A percentile compares a stretch with the other conserved stretches of the same genome.
These are phyloP conservation scores for Homalodisca vitripennis DNA, from an alignment of 1,140 invertebrate species.

Conservation along the genomic window DNA sequence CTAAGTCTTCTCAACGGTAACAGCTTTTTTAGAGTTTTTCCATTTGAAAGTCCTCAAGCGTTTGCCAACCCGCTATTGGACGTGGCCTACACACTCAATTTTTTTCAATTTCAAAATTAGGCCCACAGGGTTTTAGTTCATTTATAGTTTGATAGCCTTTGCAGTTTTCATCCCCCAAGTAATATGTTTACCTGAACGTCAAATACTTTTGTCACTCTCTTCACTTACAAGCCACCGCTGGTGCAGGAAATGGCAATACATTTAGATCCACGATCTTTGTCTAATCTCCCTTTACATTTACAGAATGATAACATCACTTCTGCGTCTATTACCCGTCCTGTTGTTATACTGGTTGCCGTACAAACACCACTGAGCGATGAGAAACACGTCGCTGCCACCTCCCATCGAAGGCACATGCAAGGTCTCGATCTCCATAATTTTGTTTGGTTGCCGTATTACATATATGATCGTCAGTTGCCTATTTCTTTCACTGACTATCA, in stretches of 20 bases:
- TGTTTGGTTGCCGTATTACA: constrained; percentile 14
- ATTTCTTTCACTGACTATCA: no score
- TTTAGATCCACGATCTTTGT: constrained; percentile 24
- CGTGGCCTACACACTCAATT: constrained; percentile 40
- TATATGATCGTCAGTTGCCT: no score
- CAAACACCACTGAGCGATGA: constrained; percentile 6
- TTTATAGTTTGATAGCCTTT: constrained; percentile 32
- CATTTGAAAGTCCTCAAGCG: constrained; percentile 3
- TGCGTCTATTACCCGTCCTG: not conserved
- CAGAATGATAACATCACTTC: constrained; percentile 11
- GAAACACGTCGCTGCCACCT: constrained; percentile 23
- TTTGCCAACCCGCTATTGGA: constrained; percentile 42
- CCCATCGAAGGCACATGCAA: constrained; percentile 25
- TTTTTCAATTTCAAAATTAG: constrained; percentile 39
- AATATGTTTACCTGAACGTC: constrained; percentile 35
- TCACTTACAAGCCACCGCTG: constrained; percentile 39
- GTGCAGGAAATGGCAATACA: constrained; percentile 38
- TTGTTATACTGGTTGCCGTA: not conserved
- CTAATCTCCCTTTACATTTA: not conserved
- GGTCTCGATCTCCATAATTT: constrained; percentile 23
- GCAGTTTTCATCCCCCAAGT: constrained; percentile 40
- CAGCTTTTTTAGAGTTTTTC: not conserved
- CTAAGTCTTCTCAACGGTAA: constrained; percentile 1
- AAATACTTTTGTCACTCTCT: constrained; percentile 29
- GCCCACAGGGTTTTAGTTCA: constrained; percentile 34